Base-by-base conservation (phyloP, 2,113 vertebrate species). In the Rhizomys pruinosus region DNA sequence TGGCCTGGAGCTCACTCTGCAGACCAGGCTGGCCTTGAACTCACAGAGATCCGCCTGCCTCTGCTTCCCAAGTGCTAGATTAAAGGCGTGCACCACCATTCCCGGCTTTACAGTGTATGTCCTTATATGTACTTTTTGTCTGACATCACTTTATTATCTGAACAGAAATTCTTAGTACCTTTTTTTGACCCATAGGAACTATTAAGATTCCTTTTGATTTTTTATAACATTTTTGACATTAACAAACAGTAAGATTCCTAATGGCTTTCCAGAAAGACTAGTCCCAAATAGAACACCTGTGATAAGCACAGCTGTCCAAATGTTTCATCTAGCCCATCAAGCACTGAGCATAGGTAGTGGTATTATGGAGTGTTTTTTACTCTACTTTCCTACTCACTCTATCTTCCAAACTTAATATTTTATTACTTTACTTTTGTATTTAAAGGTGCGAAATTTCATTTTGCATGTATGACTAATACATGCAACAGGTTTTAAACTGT, bases 381-480 rank as follows among this genome's bases (percentile, higher is more conserved):
- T 32, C 25, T 57, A 27, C 8, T 1, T 34, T 19, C 25, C 2
- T 72, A 3, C 8, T 39, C 23, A 17, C n/a, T 5, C 15, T 25
- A 66, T 84, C 81, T 47, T 91, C 16, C 32, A 89, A 84, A 69
- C 44, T 89, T 78, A 66, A 8, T 10, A 64, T 89, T 94, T 90
- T 89, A 20, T 23, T 94, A 59, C n/a, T 93, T 93, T 39, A 68
- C 29, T 92, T 66, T 84, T 37, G 79, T 22, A 77, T 59, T 91
- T 77, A 85, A 87, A 23, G 29, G 2, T 37, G 17, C 91, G 71
- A 32, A 66, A 59, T 91, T 76, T 91, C 20, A 15, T 29, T 71
- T 8, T 10, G 8, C 39, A 47, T 66, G 17, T 84, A n/a, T 68
- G 34, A 84, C 42, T 64, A 72, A 78, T 20, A 27, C 13, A 20